Evolutionary conservation across 1,140 invertebrate genomes (phyloP), one percentile per base, ranked within the genome.

Genomic region (Asbolus verrucosus): DNA sequence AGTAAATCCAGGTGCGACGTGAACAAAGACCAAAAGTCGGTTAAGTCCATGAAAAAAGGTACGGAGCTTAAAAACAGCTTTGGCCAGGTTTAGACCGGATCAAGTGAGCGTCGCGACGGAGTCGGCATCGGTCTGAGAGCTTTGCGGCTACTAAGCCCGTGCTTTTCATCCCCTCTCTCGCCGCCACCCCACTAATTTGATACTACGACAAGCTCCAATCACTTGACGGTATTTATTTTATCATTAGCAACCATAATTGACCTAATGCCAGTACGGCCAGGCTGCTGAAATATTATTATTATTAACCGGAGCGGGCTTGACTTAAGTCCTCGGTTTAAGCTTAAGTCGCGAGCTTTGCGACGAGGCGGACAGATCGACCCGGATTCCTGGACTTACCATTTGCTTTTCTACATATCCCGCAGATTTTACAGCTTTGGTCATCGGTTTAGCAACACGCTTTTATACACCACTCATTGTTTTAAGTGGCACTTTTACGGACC

Each of bases 21-120:
- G 76, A 77, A 77, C 75, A 78, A 78, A 78, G 77, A 78, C 75
- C 73, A 78, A 78, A 78, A 78, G 76, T 78, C 77, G 72, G 67
- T 76, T 79, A 78, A 78, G 77, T 77, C 76, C 73, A 67, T 70
- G 75, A 77, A 79, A 79, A 79, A 79, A 79, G 77, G 71, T 75
- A 73, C 68, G 70, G 73, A 75, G 78, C 79, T 80, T 80, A 80
- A 79, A 80, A 80, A 74, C 77, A 75, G 78, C 78, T 80, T 80
- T 78, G 75, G 72, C 73, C 75, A 75, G 79, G 78, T 80, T 80
- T 80, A 80, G 76, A 72, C 67, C 77, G 79, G 79, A 80, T 80
- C 77, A 80, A 73, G 66, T 31, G 72, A 65, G 66, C 77, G 75
- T 78, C 77, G 77, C 79, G 78, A 77, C 79, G 76, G 68, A 73